Percentiles rank a stretch among this genome's conserved stretches.
Conservation (phyloP, 2,888 invertebrate species). For the Exephanes ischioxanthus region DNA sequence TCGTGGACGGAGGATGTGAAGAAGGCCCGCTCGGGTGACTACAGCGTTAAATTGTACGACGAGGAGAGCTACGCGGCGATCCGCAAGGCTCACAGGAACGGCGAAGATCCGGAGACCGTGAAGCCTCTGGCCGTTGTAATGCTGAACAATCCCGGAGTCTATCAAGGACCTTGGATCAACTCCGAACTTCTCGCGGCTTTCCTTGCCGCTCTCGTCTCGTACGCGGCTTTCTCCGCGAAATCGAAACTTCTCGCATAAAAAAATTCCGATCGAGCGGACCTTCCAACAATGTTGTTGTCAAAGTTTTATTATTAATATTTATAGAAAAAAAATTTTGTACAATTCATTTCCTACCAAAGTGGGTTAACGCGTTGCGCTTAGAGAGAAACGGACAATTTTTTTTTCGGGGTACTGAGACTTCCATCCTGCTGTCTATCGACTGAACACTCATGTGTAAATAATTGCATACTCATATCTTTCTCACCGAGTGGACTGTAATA, state of each 20-base stretch:
- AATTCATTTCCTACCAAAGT: conserved; percentile 24
- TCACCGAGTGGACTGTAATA: neutral
- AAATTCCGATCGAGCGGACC: conserved; percentile 38
- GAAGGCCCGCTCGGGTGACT: conserved; percentile 92
- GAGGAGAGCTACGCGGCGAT: conserved; percentile 96
- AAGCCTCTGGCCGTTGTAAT: conserved; percentile 90
- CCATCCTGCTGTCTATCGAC: neutral
- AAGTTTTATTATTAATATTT: conserved; percentile 40
- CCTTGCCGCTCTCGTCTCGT: conserved; percentile 92
- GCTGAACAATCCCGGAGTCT: conserved; percentile 92
- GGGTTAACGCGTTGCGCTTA: conserved; percentile 1
- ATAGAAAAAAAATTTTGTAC: conserved; percentile 62
- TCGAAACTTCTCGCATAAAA: conserved; percentile 91
- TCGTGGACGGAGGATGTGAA: conserved; percentile 97
- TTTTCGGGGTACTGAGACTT: conserved; percentile 22
- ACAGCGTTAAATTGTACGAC: conserved; percentile 93
- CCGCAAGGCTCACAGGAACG: conserved; percentile 92
- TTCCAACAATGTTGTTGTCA: conserved; percentile 1
- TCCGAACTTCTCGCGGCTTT: conserved; percentile 95
- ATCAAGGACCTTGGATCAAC: conserved; percentile 96
- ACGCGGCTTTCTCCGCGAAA: conserved; percentile 94
- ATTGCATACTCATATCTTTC: neutral
- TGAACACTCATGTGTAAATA: neutral
- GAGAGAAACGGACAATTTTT: conserved; percentile 32
- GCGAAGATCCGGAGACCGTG: conserved; percentile 89